Percentiles rank a stretch among this genome's conserved stretches.
phyloP scores from a whole-genome alignment of 2,797 vertebrate species.

The Acanthurus tractus region DNA sequence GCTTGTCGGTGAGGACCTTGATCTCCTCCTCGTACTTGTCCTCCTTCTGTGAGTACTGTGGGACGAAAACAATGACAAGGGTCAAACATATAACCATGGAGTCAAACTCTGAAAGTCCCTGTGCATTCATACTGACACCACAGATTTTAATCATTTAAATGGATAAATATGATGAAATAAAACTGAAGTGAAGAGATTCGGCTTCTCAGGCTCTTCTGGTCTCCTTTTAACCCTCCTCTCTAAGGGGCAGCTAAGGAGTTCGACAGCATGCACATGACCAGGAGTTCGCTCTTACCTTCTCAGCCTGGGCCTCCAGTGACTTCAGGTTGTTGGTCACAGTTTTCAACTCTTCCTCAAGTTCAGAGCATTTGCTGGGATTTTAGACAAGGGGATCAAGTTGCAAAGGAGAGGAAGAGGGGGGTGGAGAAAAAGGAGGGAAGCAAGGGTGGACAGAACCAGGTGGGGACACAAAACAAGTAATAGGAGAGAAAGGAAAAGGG shows the following conservation, averaged over 20 bases:
- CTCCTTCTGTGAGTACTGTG: constrained; percentile 99
- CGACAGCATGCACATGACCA: constrained; percentile 61
- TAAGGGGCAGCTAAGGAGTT: constrained; percentile 18
- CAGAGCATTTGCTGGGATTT: constrained; percentile 99
- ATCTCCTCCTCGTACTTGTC: constrained; percentile 99
- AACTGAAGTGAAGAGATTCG: background rate
- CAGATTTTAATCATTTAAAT: background rate
- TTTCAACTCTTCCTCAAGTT: constrained; percentile 99
- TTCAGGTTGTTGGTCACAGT: constrained; percentile 99
- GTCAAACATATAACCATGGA: constrained; percentile 29
- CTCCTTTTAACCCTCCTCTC: constrained; percentile 6
- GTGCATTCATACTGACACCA: no score
- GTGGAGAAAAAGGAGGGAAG: constrained; percentile 29
- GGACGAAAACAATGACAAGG: constrained; percentile 65
- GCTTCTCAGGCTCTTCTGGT: constrained; percentile 25
- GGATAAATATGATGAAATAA: background rate
- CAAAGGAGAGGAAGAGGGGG: constrained; percentile 69
- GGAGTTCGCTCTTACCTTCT: constrained; percentile 93
- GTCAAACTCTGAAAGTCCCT: background rate
- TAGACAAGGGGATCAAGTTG: constrained; percentile 79
- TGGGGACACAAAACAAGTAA: constrained; percentile 48
- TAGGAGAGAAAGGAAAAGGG: constrained; percentile 42
- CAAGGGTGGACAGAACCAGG: constrained; percentile 47
- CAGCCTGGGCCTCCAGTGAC: constrained; percentile 99
- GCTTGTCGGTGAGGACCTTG: constrained; percentile 98